Base-by-base conservation (phyloP, 2,888 invertebrate genomes). In the Ischnura elegans region DNA sequence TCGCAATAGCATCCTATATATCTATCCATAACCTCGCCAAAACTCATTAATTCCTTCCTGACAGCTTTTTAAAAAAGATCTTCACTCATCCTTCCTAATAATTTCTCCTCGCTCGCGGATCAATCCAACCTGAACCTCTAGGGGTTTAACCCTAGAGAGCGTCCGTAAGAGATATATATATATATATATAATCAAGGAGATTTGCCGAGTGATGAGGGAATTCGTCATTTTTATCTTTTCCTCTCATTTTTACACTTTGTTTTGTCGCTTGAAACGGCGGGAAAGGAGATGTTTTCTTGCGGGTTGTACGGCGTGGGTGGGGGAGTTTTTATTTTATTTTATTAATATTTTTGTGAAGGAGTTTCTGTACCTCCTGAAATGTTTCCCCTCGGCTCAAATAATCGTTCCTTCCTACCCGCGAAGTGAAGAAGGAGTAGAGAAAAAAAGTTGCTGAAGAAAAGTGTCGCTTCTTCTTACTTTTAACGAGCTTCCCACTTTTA, bases 391-490 rank as follows among this genome's bases (percentile, higher is more conserved):
- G 76, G 29, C 36, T 76, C 76, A 36, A 76, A 36, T 76, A 76
- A 76, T 76, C 76, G 76, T 36, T 76, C 76, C 36, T 76, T 76
- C 76, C 25, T 36, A 36, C 8, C 13, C 16, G 1, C 16, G 19
- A 19, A 51, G 51, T 19, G 47, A 47, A 13, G 13, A 13, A 47
- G 47, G 13, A 13, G 13, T 5, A 47, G 47, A 47, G 47, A 47
- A 47, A 47, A 47, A 76, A 76, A 76, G 36, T 21, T 76, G 36
- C 76, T 36, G 76, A 6, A 19, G 76, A 76, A 76, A 76, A 36
- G 76, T 76, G 76, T 76, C 36, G 76, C 76, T 76, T 76, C 61
- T 61, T 61, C 76, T 76, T 76, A 76, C 25, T 76, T 76, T 76
- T 76, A 76, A 76, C 76, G 76, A 76, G 76, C 76, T 76, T 25